These are phyloP conservation scores for Crotalus viridis DNA, from an alignment of 2,113 vertebrate species.

Conservation along the genomic window DNA sequence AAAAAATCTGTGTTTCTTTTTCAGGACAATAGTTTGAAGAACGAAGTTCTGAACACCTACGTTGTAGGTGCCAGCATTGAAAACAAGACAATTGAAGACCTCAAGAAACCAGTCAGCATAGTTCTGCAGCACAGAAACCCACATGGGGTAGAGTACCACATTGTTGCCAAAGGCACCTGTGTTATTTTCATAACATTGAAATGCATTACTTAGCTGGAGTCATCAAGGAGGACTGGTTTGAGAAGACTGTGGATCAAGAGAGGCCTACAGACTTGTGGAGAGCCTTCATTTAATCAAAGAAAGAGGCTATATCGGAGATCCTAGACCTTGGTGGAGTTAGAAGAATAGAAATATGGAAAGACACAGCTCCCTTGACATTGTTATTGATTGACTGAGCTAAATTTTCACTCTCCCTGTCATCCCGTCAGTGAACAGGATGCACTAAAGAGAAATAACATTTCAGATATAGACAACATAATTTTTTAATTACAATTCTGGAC, in stretches of 20 bases:
- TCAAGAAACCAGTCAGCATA: slow-evolving; percentile 76
- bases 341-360: not conserved
- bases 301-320: not conserved
- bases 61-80: slow-evolving; percentile 85
- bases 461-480: not conserved
- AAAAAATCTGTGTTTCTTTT: slow-evolving; percentile 24
- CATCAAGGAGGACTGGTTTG: not conserved
- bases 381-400: not conserved
- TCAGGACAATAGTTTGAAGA: slow-evolving; percentile 62
- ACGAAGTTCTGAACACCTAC: slow-evolving; percentile 71
- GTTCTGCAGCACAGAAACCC: slow-evolving; percentile 70
- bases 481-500: not conserved
- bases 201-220: not conserved
- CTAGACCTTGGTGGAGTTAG: not conserved
- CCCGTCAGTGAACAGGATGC: not conserved
- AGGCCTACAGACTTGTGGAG: not conserved
- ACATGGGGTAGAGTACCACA: slow-evolving; percentile 67
- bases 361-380: not conserved
- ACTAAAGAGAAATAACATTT: not conserved
- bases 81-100: slow-evolving; percentile 67
- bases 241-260: not conserved
- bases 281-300: not conserved
- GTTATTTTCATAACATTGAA: not conserved
- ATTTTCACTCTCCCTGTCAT: not conserved
- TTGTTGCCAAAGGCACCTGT: fast-evolving